phyloP scores from a whole-genome alignment of 2,113 vertebrate genomes.

The Ariopsis seemanni region DNA sequence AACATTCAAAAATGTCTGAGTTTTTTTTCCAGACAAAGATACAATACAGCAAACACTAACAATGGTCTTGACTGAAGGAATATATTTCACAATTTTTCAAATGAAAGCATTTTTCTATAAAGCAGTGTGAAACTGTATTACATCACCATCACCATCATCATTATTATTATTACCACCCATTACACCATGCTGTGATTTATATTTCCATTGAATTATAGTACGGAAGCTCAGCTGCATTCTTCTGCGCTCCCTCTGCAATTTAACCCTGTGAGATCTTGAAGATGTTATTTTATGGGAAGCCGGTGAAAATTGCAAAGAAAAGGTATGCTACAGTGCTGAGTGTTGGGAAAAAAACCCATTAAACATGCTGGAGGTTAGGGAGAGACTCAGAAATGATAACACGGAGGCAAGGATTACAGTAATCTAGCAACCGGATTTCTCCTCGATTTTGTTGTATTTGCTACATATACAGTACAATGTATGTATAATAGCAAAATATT shows the following conservation, averaged over 20 bases:
- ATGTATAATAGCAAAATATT: not conserved
- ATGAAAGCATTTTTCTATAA: not conserved
- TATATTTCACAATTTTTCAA: not conserved
- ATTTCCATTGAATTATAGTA: slow-evolving; percentile 1
- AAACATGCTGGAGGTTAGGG: not conserved
- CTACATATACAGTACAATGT: not conserved
- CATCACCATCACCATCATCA: not conserved
- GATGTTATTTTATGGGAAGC: not conserved
- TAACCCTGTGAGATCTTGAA: not conserved
- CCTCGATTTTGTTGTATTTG: not conserved
- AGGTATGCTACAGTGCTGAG: not conserved
- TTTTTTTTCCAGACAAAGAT: not conserved
- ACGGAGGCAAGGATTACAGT: not conserved
- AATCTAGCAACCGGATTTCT: slow-evolving; percentile 10
- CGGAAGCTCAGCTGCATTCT: not conserved
- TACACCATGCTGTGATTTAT: slow-evolving; percentile 19
- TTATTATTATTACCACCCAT: not conserved
- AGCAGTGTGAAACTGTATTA: not conserved
- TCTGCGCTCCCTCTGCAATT: not conserved
- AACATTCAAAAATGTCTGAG: not conserved
- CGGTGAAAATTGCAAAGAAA: not conserved
- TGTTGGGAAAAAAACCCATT: not conserved
- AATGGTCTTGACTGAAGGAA: not conserved
- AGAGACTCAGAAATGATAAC: slow-evolving; percentile 2
- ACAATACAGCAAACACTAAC: not conserved